These are phyloP conservation scores for Sialis fuliginosa DNA, from an alignment of 2,888 invertebrate genomes.

Conservation along the genomic window DNA sequence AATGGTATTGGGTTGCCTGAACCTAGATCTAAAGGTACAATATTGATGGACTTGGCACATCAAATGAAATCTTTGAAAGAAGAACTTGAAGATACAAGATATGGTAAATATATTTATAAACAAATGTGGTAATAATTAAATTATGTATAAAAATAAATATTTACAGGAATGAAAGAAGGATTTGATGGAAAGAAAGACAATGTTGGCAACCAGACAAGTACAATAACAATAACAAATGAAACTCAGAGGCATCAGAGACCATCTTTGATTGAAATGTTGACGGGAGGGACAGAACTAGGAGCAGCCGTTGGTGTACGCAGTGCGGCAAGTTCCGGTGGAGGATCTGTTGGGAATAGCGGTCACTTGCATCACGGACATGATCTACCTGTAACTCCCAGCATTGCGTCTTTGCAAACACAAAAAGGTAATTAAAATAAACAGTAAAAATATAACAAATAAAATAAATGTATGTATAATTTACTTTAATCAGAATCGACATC, in stretches of 20 bases:
- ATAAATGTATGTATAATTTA: not conserved
- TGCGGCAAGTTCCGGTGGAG: not conserved
- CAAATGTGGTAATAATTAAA: not conserved
- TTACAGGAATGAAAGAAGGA: too few relatives aligned
- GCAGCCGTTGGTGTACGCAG: constrained; percentile 1
- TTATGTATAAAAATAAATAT: not conserved
- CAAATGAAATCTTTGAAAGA: constrained; percentile 77
- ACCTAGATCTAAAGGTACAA: constrained; percentile 68
- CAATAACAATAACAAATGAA: constrained; percentile 19
- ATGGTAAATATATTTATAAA: not conserved
- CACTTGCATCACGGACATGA: too few relatives aligned
- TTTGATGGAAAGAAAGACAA: constrained; percentile 12
- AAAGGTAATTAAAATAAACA: too few relatives aligned
- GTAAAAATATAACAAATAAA: not conserved
- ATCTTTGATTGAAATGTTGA: constrained; percentile 48
- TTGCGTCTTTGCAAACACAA: too few relatives aligned
- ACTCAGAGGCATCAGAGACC: constrained; percentile 36
- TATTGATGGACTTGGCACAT: constrained; percentile 69
- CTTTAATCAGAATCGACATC: constrained; percentile 18
- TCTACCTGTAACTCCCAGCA: constrained; percentile 6
- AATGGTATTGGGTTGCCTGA: constrained; percentile 61
- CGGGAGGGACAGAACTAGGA: constrained; percentile 22
- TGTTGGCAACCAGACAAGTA: constrained; percentile 15
- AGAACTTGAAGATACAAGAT: constrained; percentile 54
- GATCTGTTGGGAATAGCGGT: constrained; percentile 1